Conservation (phyloP, 2,797 vertebrate genomes). For the Clamator glandarius region DNA sequence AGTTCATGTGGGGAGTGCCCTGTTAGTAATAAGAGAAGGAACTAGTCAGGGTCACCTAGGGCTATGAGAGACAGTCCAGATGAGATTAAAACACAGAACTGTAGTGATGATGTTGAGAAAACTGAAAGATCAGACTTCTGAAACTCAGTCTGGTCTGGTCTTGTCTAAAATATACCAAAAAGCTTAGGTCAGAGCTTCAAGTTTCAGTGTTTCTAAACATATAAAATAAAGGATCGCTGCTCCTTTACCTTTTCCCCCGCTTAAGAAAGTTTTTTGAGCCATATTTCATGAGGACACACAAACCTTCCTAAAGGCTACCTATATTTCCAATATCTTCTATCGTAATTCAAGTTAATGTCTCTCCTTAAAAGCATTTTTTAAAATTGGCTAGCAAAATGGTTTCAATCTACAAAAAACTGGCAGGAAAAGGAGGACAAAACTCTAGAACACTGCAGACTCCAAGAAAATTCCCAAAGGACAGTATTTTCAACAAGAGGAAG, state of each 20-base stretch:
- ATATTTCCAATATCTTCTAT: slow-evolving; percentile 1
- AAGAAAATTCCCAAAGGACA: slow-evolving; percentile 55
- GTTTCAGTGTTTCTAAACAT: slow-evolving; percentile 49
- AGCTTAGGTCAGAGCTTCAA: slow-evolving; percentile 63
- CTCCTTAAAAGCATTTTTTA: slow-evolving; percentile 48
- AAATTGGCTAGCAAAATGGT: slow-evolving; percentile 56
- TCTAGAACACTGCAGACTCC: slow-evolving; percentile 33
- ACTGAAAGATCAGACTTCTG: slow-evolving; percentile 6
- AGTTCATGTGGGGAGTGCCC: not conserved
- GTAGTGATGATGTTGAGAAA: slow-evolving; percentile 31
- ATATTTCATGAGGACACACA: not conserved
- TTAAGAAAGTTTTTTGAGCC: slow-evolving; percentile 21
- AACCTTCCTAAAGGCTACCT: slow-evolving; percentile 8
- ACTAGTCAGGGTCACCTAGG: slow-evolving; percentile 33
- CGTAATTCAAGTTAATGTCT: not conserved
- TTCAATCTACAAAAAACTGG: slow-evolving; percentile 68
- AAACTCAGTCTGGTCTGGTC: slow-evolving; percentile 39
- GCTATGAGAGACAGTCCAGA: slow-evolving; percentile 37
- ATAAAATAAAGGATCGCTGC: not conserved
- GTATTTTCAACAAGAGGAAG: slow-evolving; percentile 41
- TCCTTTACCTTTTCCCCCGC: not conserved
- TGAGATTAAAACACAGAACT: slow-evolving; percentile 30
- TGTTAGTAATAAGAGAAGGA: slow-evolving; percentile 26
- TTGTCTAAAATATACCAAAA: slow-evolving; percentile 65
- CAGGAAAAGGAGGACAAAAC: slow-evolving; percentile 70